These are phyloP conservation scores for Mamestra brassicae DNA, from an alignment of 2,888 invertebrate species.

Conservation along the genomic window DNA sequence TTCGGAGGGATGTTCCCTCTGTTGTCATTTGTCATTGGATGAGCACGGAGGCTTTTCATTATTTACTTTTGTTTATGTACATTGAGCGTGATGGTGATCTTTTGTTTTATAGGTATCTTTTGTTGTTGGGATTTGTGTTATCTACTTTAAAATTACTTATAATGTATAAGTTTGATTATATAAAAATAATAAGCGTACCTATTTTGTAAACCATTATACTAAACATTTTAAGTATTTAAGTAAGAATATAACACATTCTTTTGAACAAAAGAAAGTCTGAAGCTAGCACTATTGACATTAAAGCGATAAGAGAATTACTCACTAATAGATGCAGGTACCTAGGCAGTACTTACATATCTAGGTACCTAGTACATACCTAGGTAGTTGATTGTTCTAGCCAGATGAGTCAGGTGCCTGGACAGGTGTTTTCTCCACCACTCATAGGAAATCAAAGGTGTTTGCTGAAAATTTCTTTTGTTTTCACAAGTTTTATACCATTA, in stretches of 20 bases:
- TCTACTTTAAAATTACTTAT: background rate
- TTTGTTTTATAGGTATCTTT: constrained; percentile 39
- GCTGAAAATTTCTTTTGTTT: constrained; percentile 40
- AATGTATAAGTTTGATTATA: background rate
- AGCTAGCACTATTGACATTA: constrained; percentile 44
- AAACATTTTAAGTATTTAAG: background rate
- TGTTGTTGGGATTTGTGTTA: constrained; percentile 9
- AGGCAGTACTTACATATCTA: background rate
- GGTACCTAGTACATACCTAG: background rate
- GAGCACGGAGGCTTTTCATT: constrained; percentile 86
- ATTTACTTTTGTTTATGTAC: constrained; percentile 82
- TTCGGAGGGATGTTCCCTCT: constrained; percentile 87
- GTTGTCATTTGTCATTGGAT: constrained; percentile 90
- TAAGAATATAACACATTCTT: background rate
- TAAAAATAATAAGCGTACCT: background rate
- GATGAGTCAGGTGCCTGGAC: constrained; percentile 55
- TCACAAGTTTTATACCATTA: constrained; percentile 12
- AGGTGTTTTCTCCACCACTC: constrained; percentile 37
- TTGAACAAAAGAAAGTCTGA: constrained; percentile 40
- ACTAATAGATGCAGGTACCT: constrained; percentile 36
- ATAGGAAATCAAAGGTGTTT: constrained; percentile 34
- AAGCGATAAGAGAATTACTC: constrained; percentile 55
- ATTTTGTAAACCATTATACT: background rate
- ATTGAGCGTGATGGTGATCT: constrained; percentile 54
- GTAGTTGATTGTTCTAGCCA: constrained; percentile 54